These are phyloP conservation scores for Papilio glaucus DNA, from an alignment of 1,140 invertebrate species.

Conservation along the genomic window DNA sequence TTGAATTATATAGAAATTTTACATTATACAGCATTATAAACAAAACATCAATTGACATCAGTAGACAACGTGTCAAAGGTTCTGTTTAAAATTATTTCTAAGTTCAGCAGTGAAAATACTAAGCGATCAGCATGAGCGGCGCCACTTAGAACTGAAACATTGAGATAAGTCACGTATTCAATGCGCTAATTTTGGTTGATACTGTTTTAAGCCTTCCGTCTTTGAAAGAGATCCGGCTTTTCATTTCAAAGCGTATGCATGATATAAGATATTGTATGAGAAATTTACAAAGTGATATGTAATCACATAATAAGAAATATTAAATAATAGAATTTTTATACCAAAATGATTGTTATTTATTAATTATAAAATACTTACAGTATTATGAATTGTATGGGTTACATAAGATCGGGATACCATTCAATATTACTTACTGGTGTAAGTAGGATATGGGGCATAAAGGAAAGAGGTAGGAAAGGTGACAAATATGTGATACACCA, in stretches of 20 bases:
- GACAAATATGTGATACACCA: too few species aligned
- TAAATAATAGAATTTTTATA: neutral
- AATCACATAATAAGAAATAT: neutral
- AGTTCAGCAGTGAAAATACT: constrained; percentile 44
- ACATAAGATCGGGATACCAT: too few species aligned
- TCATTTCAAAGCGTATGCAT: constrained; percentile 22
- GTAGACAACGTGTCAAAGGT: neutral
- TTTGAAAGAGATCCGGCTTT: constrained; percentile 15
- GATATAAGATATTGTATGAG: constrained; percentile 1
- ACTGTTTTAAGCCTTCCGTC: constrained; percentile 39
- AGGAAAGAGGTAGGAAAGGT: too few species aligned
- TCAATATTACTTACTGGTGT: too few species aligned
- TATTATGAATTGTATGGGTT: too few species aligned
- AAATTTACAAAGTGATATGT: neutral
- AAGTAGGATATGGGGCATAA: too few species aligned
- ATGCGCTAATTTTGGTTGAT: constrained; percentile 56
- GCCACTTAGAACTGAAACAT: constrained; percentile 47
- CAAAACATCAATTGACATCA: too few species aligned
- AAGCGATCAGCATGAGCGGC: constrained; percentile 46
- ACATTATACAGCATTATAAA: too few species aligned
- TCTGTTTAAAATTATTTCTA: constrained; percentile 31
- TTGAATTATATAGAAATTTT: too few species aligned
- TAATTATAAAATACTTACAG: too few species aligned
- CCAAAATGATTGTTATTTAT: neutral
- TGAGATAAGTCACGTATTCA: constrained; percentile 63